Percentiles rank a stretch among this genome's conserved stretches.
These are phyloP conservation scores for Oscheius sp. DNA, from an alignment of 2,888 invertebrate species.

Conservation along the genomic window DNA sequence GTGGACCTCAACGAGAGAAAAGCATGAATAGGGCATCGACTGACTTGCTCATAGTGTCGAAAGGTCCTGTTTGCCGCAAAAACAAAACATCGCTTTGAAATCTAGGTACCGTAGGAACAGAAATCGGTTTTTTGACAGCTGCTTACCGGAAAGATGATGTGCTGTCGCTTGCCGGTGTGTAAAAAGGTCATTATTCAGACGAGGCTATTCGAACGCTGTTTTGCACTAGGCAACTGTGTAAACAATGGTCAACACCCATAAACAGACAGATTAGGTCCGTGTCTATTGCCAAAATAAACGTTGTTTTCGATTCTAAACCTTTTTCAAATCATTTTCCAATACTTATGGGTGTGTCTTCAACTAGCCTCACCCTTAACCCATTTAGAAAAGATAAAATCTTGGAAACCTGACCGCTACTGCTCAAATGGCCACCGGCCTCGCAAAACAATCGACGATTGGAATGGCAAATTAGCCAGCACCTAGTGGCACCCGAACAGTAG, in stretches of 20 bases:
- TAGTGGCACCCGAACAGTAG: slow-evolving; percentile 33
- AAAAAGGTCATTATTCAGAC: slow-evolving; percentile 21
- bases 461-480: slow-evolving; percentile 37
- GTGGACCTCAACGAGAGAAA: neutral
- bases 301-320: neutral
- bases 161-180: neutral
- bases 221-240: slow-evolving; percentile 35
- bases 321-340: neutral
- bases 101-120: too few species aligned
- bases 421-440: slow-evolving; percentile 30
- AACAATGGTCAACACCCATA: slow-evolving; percentile 26
- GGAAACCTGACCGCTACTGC: slow-evolving; percentile 14
- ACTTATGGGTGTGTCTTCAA: neutral
- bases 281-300: slow-evolving; percentile 31
- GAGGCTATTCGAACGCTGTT: slow-evolving; percentile 30
- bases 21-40: neutral
- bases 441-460: slow-evolving; percentile 34
- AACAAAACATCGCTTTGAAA: too few species aligned
- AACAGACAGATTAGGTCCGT: slow-evolving; percentile 32
- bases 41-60: too few species aligned
- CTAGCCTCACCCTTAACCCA: neutral
- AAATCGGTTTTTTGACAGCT: too few species aligned
- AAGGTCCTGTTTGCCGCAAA: too few species aligned
- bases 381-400: slow-evolving; percentile 4
- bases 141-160: too few species aligned